phyloP scores from a whole-genome alignment of 2,888 invertebrate genomes.

The Cyclophora albipunctata region DNA sequence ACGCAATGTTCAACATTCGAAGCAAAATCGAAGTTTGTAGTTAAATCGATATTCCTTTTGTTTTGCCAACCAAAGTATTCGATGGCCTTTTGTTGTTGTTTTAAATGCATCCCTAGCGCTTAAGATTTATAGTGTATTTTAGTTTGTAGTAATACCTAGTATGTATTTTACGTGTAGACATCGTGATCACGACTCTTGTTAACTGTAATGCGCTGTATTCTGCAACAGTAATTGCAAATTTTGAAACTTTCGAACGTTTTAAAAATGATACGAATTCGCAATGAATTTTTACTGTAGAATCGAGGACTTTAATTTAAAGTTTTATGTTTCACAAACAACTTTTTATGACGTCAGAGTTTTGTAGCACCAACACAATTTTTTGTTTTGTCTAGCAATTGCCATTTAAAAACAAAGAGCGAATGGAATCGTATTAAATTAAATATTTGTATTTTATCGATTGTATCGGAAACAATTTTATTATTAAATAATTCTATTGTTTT shows the following conservation, averaged over 20 bases:
- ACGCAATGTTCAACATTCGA: constrained; percentile 1
- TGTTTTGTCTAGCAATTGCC: too few relatives aligned
- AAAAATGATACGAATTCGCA: background rate
- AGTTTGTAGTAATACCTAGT: constrained; percentile 2
- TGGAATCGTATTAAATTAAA: too few relatives aligned
- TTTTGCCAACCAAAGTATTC: constrained; percentile 4
- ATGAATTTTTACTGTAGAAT: too few relatives aligned
- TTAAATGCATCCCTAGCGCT: constrained; percentile 3
- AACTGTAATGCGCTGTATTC: background rate
- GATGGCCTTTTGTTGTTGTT: constrained; percentile 9
- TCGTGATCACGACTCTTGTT: constrained; percentile 9
- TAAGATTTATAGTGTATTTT: constrained; percentile 5
- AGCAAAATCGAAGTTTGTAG: too few relatives aligned
- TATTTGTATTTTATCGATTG: too few relatives aligned
- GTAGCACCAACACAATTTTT: too few relatives aligned
- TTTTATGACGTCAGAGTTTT: too few relatives aligned
- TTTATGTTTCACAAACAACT: too few relatives aligned
- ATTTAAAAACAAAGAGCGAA: too few relatives aligned
- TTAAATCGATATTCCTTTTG: background rate
- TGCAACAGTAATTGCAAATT: constrained; percentile 4
- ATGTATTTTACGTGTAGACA: background rate
- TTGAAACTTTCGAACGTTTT: constrained; percentile 1
- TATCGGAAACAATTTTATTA: too few relatives aligned
- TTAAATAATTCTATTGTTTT: too few relatives aligned
- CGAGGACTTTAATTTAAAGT: too few relatives aligned